phyloP scores from a whole-genome alignment of 2,797 vertebrate genomes.

The Chanos chanos region DNA sequence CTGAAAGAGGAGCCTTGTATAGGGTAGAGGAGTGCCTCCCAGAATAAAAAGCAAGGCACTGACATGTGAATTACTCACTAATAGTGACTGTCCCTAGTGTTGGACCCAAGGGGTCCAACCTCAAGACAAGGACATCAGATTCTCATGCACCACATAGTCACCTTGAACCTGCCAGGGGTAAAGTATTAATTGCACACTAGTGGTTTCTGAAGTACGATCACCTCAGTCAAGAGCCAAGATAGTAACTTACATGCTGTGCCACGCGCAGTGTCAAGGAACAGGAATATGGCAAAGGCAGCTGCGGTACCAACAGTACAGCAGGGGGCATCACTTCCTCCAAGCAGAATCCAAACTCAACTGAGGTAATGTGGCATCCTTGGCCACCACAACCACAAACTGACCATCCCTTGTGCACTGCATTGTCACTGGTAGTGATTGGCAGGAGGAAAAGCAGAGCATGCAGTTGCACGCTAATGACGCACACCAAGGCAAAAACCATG shows the following conservation, averaged over 20 bases:
- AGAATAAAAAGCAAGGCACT: background rate
- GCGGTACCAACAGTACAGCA: slow-evolving; percentile 49
- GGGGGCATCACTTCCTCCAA: background rate
- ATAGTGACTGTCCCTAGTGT: slow-evolving; percentile 64
- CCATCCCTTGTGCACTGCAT: slow-evolving; percentile 68
- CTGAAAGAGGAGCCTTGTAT: slow-evolving; percentile 55
- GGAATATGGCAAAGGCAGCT: slow-evolving; percentile 60
- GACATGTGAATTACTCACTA: slow-evolving; percentile 51
- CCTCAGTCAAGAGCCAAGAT: too few relatives aligned
- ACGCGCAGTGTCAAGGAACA: slow-evolving; percentile 60
- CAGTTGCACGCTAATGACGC: slow-evolving; percentile 21
- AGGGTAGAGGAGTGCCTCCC: background rate
- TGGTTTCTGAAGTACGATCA: background rate
- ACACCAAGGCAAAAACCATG: background rate
- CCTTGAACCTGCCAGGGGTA: slow-evolving; percentile 47
- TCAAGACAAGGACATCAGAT: slow-evolving; percentile 52
- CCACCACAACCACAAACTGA: slow-evolving; percentile 65
- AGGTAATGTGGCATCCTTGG: slow-evolving; percentile 62
- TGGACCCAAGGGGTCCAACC: slow-evolving; percentile 45
- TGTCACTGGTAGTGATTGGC: slow-evolving; percentile 54
- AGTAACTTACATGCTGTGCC: slow-evolving; percentile 57
- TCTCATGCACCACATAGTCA: slow-evolving; percentile 59
- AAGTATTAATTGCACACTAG: background rate
- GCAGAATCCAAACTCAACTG: slow-evolving; percentile 51
- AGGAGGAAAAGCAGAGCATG: background rate